These are phyloP conservation scores for Rhinichthys osculus DNA, from an alignment of 2,797 vertebrate species.

Conservation along the genomic window DNA sequence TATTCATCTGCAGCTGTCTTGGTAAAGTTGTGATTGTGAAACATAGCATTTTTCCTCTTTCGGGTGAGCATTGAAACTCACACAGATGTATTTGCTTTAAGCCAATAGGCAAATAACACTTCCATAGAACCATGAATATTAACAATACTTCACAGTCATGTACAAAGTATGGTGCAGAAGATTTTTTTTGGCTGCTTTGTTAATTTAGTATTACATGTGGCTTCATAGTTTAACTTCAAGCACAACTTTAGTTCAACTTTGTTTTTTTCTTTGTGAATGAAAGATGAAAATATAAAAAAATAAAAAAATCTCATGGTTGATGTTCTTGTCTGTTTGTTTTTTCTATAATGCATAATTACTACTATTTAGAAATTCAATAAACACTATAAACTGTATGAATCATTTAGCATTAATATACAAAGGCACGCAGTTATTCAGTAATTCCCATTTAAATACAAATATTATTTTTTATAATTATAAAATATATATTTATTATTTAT, in stretches of 20 bases:
- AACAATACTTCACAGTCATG: conserved; percentile 21
- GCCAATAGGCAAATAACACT: background rate
- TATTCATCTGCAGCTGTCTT: background rate
- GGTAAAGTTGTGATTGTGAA: background rate
- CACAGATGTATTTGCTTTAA: background rate
- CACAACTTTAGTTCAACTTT: conserved; percentile 71
- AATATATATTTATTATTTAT: background rate
- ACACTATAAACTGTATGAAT: background rate
- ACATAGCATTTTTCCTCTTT: background rate
- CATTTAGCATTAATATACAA: background rate
- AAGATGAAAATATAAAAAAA: conserved; percentile 69
- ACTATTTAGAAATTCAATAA: background rate
- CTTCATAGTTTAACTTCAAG: conserved; percentile 56
- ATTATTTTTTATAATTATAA: no score
- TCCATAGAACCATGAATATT: conserved; percentile 5
- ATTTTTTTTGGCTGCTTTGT: background rate
- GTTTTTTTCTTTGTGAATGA: conserved; percentile 70
- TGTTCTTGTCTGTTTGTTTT: conserved; percentile 23
- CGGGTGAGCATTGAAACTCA: background rate
- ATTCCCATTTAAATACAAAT: background rate
- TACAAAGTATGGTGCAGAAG: conserved; percentile 10
- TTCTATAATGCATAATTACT: background rate
- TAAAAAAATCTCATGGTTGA: conserved; percentile 50
- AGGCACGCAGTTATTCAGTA: background rate
- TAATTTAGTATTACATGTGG: background rate